Base-by-base conservation (phyloP, 1,140 invertebrate species). In the Dinoponera quadriceps region DNA sequence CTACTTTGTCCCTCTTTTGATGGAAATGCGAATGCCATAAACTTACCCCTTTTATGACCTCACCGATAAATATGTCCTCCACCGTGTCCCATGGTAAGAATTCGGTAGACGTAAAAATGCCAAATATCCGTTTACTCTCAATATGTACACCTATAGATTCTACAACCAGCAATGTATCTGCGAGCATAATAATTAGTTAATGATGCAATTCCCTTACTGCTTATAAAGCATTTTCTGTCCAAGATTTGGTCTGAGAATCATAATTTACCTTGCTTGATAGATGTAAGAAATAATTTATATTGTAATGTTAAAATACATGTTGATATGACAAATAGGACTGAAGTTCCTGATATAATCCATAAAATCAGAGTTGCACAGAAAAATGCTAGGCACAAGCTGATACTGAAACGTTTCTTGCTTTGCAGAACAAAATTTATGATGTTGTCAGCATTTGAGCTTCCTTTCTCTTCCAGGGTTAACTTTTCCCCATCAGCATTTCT, bases 61-160 rank as follows among this genome's bases (percentile, higher is more conserved):
- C 95, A 90, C 96, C 96, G 20, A 96, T 95, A 80, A 96, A 95
- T 75, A 96, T 90, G 90, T 95, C 94, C 71, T 95, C 90, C n/a
- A 96, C 92, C 63, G 90, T 92, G 11, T 94, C 92, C 89, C 94
- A 94, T 59, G 95, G 94, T 86, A 96, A 93, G 85, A 95, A 95
- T 82, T 93, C 89, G 54, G 87, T 92, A 11, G 92, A 90, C 13
- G 87, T 92, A 49, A 92, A 89, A 13, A 93, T 80, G 93, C 84
- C 68, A 92, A 92, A 81, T 92, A 92, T 74, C 94, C 91, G 69
- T 88, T 92, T 89, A 88, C 85, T 87, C 25, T 91, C 90, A 22
- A 94, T 94, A 86, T 96, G 95, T 63, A 95, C 87, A 14, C 95
- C 95, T 57, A 96, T 90, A 73, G 94, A 93, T 90, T 95, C 92